phyloP scores from a whole-genome alignment of 2,113 vertebrate genomes.

The Apodemus sylvaticus region DNA sequence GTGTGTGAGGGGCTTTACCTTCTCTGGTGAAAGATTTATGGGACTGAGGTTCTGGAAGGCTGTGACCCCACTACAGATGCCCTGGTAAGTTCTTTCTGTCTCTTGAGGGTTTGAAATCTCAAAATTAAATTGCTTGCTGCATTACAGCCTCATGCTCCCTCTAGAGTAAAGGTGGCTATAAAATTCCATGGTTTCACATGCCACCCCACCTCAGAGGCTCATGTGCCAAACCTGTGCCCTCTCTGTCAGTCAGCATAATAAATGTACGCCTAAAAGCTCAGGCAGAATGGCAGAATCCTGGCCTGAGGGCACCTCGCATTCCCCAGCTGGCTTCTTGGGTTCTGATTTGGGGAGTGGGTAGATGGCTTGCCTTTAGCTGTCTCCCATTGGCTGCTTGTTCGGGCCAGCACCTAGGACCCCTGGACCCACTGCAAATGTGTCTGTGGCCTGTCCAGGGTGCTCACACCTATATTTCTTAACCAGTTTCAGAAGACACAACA shows the following conservation, averaged over 20 bases:
- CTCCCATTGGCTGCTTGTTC: not conserved
- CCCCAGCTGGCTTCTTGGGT: not conserved
- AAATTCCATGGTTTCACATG: conserved; percentile 70
- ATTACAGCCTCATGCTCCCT: not conserved
- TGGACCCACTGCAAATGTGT: not conserved
- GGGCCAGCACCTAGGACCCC: not conserved
- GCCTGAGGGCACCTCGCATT: too few relatives aligned
- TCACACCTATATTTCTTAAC: not conserved
- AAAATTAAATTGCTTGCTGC: conserved; percentile 50
- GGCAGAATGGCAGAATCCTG: not conserved
- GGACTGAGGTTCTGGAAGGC: not conserved
- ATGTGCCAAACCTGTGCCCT: not conserved
- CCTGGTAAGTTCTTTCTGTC: not conserved
- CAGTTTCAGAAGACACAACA: not conserved
- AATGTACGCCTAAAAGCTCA: accelerated
- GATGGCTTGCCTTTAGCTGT: not conserved
- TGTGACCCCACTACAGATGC: not conserved
- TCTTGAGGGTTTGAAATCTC: conserved; percentile 59
- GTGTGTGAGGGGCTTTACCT: not conserved
- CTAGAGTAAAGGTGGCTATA: not conserved
- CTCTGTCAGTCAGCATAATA: not conserved
- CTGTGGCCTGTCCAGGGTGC: not conserved
- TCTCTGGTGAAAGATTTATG: not conserved
- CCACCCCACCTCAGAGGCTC: not conserved
- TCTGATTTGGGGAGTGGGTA: not conserved